Evolutionary conservation across 2,797 vertebrate species (phyloP).

Genomic region (Coregonus suidteri): DNA sequence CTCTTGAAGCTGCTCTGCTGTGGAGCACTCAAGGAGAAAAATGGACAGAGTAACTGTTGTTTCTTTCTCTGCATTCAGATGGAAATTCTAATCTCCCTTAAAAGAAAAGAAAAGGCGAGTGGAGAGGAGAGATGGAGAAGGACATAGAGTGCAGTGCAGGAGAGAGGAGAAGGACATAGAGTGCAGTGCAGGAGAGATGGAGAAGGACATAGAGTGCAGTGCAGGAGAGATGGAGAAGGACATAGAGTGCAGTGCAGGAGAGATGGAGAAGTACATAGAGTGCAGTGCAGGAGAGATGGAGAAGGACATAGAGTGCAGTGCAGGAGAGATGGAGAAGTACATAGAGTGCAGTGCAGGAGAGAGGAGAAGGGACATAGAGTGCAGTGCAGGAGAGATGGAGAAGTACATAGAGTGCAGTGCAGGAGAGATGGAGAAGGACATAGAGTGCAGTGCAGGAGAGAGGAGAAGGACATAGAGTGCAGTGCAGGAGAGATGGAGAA

Average conservation of each 20-base stretch:
- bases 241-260: slow-evolving; percentile 7
- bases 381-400: not conserved
- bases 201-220: slow-evolving; percentile 6
- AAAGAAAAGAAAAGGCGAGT: slow-evolving; percentile 67
- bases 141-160: slow-evolving; percentile 30
- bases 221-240: slow-evolving; percentile 30
- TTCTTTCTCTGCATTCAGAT: slow-evolving; percentile 92
- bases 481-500: too few species aligned
- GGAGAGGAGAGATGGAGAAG: slow-evolving; percentile 37
- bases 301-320: slow-evolving; percentile 52
- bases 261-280: slow-evolving; percentile 46
- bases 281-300: slow-evolving; percentile 16
- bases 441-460: slow-evolving; percentile 18
- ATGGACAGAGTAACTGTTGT: slow-evolving; percentile 89
- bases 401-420: too few species aligned
- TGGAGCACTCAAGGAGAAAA: slow-evolving; percentile 66
- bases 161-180: slow-evolving; percentile 23
- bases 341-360: slow-evolving; percentile 18
- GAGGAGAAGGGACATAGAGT: slow-evolving; percentile 43
- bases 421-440: slow-evolving; percentile 38
- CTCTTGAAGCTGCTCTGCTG: slow-evolving; percentile 57
- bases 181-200: slow-evolving; percentile 29
- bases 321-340: slow-evolving; percentile 40
- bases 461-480: slow-evolving; percentile 29
- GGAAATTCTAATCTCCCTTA: slow-evolving; percentile 94